Conservation (phyloP, 2,888 invertebrate genomes). For the Adelphocoris suturalis region DNA sequence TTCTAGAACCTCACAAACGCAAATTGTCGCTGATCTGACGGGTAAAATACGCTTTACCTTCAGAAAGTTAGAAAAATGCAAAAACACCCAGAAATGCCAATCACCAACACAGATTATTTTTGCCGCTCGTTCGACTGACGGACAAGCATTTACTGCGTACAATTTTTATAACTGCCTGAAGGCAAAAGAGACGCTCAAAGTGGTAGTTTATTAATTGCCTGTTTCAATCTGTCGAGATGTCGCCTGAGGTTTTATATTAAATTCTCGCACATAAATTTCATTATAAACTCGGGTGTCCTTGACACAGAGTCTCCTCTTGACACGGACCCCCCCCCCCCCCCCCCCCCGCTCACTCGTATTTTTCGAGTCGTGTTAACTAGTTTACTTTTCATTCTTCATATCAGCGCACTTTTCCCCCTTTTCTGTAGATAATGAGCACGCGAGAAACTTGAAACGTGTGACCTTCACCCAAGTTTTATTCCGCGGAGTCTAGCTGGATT, state of each 20-base stretch:
- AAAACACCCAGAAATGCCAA: too few relatives aligned
- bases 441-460: constrained; percentile 1
- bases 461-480: constrained; percentile 8
- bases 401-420: not conserved
- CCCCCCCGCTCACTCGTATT: not conserved
- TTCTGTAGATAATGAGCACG: not conserved
- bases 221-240: not conserved
- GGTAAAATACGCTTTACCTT: too few relatives aligned
- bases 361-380: not conserved
- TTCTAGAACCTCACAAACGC: too few relatives aligned
- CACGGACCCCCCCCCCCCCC: too few relatives aligned
- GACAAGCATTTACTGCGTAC: too few relatives aligned
- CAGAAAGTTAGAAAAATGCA: too few relatives aligned
- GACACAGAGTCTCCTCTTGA: not conserved
- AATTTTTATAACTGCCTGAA: too few relatives aligned
- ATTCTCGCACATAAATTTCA: not conserved
- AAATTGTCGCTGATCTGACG: too few relatives aligned
- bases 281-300: not conserved
- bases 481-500: not conserved
- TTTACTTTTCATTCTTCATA: constrained; percentile 25
- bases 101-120: too few relatives aligned
- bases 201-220: not conserved
- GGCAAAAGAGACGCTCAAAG: not conserved
- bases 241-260: not conserved
- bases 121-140: too few relatives aligned